phyloP scores from a whole-genome alignment of 2,888 invertebrate genomes.

The Melinaea menophilus region DNA sequence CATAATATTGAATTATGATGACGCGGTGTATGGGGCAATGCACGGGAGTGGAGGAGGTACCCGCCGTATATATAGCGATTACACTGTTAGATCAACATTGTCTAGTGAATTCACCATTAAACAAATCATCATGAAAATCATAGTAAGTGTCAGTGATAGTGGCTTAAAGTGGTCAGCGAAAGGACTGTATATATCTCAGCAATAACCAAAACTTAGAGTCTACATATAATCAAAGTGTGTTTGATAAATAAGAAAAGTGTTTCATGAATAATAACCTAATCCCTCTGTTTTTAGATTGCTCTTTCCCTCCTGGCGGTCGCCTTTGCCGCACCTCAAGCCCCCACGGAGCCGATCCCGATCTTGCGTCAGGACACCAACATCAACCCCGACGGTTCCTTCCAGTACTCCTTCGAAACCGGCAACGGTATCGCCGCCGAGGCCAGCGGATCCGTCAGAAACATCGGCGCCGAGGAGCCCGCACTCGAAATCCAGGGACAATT shows the following conservation, averaged over 20 bases:
- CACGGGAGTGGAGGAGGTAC: slow-evolving; percentile 65
- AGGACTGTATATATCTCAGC: slow-evolving; percentile 1
- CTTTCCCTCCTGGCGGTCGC: slow-evolving; percentile 59
- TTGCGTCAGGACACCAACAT: slow-evolving; percentile 73
- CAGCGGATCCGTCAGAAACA: slow-evolving; percentile 73
- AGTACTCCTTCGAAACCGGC: slow-evolving; percentile 78
- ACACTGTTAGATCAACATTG: slow-evolving; percentile 67
- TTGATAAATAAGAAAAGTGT: neutral
- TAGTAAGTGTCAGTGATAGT: slow-evolving; percentile 70
- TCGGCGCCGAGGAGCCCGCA: slow-evolving; percentile 73
- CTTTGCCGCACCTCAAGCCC: slow-evolving; percentile 60
- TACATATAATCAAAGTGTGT: neutral
- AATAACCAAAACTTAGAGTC: no score
- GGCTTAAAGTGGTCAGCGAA: slow-evolving; percentile 28
- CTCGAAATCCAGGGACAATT: slow-evolving; percentile 79
- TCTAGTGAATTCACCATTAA: slow-evolving; percentile 65
- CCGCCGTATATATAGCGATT: slow-evolving; percentile 68
- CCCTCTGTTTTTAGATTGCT: slow-evolving; percentile 52
- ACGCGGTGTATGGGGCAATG: slow-evolving; percentile 67
- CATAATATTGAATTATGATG: slow-evolving; percentile 67
- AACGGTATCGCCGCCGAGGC: slow-evolving; percentile 80
- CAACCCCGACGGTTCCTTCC: slow-evolving; percentile 80
- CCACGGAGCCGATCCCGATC: slow-evolving; percentile 68
- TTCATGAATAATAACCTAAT: neutral
- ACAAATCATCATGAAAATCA: slow-evolving; percentile 68